Base-by-base conservation (phyloP, 2,113 vertebrate genomes). In the Hippotragus niger region DNA sequence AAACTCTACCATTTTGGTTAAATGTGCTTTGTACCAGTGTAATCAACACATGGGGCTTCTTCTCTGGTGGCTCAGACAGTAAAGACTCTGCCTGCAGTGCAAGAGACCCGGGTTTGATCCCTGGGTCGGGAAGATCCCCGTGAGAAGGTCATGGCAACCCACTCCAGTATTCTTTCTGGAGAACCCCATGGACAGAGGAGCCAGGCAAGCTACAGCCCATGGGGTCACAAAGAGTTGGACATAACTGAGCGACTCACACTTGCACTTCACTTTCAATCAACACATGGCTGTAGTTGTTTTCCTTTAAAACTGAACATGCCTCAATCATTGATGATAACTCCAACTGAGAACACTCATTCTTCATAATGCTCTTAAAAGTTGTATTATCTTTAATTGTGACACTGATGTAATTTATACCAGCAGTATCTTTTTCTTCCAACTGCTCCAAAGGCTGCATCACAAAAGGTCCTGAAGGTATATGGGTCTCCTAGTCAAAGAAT, bases 351-450 rank as follows among this genome's bases (percentile, higher is more conserved):
- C 57, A 85, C 3, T 19, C 29, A 82, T 74, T 52, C 71, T 92
- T 89, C 64, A 64, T 64, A 93, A 93, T 83, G n/a, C n/a, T 58
- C 88, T 93, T 93, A 88, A 40, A 96, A 86, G 27, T 27, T 83
- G 0, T 82, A 78, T 89, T 55, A 25, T 45, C 81, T 96, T 96
- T 90, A 95, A 84, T 17, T 93, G 53, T 71, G 43, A 55, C 7
- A 91, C 1, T 40, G 10, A 86, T 52, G 17, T 76, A 53, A 86
- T 55, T 86, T 83, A 58, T 33, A 40, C 36, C 67, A 40, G 67
- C 19, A 40, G n/a, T 23, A 74, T 40, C 47, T 52, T 89, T 43
- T 36, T 36, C 81, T 78, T 74, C 33, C 91, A 96, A 90, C 23
- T 84, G 29, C 45, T 90, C 31, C 78, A 93, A 96, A 85, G 57